These are phyloP conservation scores for Platycheirus rosarum DNA, from an alignment of 2,888 invertebrate species.

Conservation along the genomic window DNA sequence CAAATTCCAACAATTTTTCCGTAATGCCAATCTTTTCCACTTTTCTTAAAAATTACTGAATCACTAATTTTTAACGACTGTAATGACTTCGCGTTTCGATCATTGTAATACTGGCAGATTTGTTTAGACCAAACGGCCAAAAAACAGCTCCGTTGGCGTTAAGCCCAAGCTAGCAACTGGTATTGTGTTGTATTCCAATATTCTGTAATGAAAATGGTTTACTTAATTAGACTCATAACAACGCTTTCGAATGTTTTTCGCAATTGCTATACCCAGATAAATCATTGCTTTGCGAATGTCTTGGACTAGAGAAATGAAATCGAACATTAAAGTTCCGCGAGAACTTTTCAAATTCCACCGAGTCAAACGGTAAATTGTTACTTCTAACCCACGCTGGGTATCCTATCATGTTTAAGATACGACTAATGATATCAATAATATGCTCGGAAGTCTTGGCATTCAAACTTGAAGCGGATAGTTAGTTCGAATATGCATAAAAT, in stretches of 20 bases:
- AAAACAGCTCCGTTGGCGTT: constrained; percentile 46
- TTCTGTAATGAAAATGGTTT: constrained; percentile 34
- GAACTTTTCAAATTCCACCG: constrained; percentile 74
- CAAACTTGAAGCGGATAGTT: constrained; percentile 18
- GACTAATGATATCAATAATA: constrained; percentile 37
- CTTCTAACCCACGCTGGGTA: constrained; percentile 67
- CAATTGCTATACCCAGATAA: constrained; percentile 40
- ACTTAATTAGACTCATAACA: constrained; percentile 40
- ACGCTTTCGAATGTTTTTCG: constrained; percentile 55
- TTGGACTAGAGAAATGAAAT: constrained; percentile 74
- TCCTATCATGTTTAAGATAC: constrained; percentile 54
- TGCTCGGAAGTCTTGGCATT: constrained; percentile 50
- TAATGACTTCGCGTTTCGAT: constrained; percentile 23
- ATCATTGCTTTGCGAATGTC: constrained; percentile 62
- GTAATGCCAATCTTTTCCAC: constrained; percentile 45
- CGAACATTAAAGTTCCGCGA: constrained; percentile 71
- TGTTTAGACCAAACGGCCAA: constrained; percentile 19
- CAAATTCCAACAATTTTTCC: constrained; percentile 25
- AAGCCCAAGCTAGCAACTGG: constrained; percentile 53
- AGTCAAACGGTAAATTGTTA: constrained; percentile 75
- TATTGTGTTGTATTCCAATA: constrained; percentile 59
- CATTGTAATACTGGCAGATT: constrained; percentile 42
- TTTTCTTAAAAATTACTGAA: constrained; percentile 62
- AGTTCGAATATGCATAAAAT: constrained; percentile 52
- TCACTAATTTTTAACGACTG: constrained; percentile 44